Evolutionary conservation across 2,797 vertebrate genomes (phyloP), one percentile per base, ranked within the genome.

Genomic region (Myripristis murdjan): DNA sequence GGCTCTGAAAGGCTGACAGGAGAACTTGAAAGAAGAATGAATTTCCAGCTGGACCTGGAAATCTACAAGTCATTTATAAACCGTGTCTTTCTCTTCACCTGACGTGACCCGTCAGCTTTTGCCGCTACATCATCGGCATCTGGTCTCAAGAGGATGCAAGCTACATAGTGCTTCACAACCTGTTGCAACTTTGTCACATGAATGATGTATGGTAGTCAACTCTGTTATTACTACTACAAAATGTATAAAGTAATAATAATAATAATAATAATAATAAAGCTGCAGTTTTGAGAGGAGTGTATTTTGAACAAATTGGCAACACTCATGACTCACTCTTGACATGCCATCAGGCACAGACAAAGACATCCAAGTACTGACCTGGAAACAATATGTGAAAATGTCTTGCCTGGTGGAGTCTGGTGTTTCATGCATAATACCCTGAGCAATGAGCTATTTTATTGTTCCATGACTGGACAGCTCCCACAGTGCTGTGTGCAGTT

Each of bases 11-110:
- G 69, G 56, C 69, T 82, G 82, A 83, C 62, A 70, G 58, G 14
- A 73, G 53, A 18, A 75, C 39, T 77, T 80, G 70, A 85, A 82
- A 83, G 77, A 23, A 83, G 78, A 79, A 64, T 84, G 55, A 16
- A 76, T 82, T 86, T 84, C 84, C 81, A 81, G 78, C 81, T 66
- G 73, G 69, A 28, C 58, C 70, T 81, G 84, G 87, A 87, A 84
- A 83, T 55, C 58, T 18, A 62, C 64, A 51, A 61, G 57, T 47
- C 59, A 70, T 82, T 86, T 83, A 70, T 81, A 77, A 84, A 75
- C 66, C 55, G 43, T 67, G 69, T 75, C 70, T 81, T 48, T 54
- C 58, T 73, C 39, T 43, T 63, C 71, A 82, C 87, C 86, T 84
- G 77, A 83, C 49, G 16, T 74, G 83, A 82, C 81, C 83, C 78